Base-by-base conservation (phyloP, 2,797 vertebrate genomes). In the Anguilla anguilla region DNA sequence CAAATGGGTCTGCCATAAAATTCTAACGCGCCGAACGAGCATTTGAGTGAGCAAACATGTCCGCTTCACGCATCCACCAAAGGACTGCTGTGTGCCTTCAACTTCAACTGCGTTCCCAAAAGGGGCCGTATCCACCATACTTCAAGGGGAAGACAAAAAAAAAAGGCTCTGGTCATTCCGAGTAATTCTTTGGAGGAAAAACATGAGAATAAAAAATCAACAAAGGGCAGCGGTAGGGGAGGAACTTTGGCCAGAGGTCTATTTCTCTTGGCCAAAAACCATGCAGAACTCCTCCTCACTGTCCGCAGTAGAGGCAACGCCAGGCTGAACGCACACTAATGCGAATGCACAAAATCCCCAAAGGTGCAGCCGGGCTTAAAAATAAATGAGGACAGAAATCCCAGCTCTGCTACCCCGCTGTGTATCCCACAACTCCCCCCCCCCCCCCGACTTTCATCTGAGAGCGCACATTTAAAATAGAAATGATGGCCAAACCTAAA, bases 321-420 rank as follows among this genome's bases (percentile, higher is more conserved):
- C 25, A 59, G 59, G 39, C 59, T 64, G 84, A 43, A 49, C 77
- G 49, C n/a, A n/a, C 39, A 81, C 77, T n/a, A 81, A 81, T 49
- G 77, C 77, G 11, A 49, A 5, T 13, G 5, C 31, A 11, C 19
- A 49, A 25, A 81, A 81, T 46, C 19, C 77, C 77, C 39, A 49
- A n/a, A 3, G 49, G 82, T 3, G 51, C 25, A 43, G 77, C 13
- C 46, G 46, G 46, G 43, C 81, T 28, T 83, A 13, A 83, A 55
- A 83, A 83, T 83, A 83, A 83, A 57, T 53, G 49, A 53, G 31
- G 51, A 46, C 49, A 67, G 84, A 67, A 64, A 85, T 11, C 57
- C 59, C 59, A 25, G 35, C 84, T 64, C 59, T 10, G 17, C 22
- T 17, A 43, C 67, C 59, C 35, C 84, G 46, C 84, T 46, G 35